Evolutionary conservation across 1,140 invertebrate genomes (phyloP).

Genomic region (Plutomurus gul): DNA sequence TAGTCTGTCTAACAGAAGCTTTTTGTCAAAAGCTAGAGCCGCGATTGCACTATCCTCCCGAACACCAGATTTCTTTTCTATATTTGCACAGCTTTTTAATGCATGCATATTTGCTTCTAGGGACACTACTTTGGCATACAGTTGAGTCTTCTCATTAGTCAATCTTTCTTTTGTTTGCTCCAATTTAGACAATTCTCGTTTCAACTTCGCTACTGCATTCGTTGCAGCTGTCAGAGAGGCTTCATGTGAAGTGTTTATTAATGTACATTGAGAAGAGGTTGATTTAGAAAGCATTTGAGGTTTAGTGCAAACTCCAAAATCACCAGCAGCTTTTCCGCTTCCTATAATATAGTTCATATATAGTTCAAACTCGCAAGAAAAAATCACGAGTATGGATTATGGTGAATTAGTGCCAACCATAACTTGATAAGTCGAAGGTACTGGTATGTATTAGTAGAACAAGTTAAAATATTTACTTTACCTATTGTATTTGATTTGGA

Average conservation of each 20-base stretch:
- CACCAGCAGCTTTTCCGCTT: not conserved
- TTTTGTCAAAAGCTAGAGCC: constrained; percentile 6
- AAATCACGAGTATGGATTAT: no score
- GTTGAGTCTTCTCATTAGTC: not conserved
- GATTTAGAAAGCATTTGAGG: not conserved
- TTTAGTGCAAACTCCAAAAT: not conserved
- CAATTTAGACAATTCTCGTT: not conserved
- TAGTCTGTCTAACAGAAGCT: constrained; percentile 29
- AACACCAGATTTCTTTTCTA: not conserved
- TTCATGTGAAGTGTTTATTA: not conserved
- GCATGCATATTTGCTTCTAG: constrained; percentile 16
- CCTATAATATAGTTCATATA: not conserved
- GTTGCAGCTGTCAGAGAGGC: not conserved
- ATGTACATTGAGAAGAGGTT: not conserved
- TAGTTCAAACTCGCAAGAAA: no score
- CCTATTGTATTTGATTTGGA: not conserved
- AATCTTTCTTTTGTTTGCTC: constrained; percentile 16
- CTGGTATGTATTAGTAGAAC: no score
- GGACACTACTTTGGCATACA: not conserved
- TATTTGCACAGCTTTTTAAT: not conserved
- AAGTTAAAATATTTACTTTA: no score
- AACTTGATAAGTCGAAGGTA: no score
- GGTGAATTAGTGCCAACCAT: no score
- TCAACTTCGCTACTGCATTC: not conserved
- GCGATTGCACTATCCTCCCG: not conserved